Evolutionary conservation across 2,797 vertebrate genomes (phyloP).

Genomic region (Lacerta viridis): DNA sequence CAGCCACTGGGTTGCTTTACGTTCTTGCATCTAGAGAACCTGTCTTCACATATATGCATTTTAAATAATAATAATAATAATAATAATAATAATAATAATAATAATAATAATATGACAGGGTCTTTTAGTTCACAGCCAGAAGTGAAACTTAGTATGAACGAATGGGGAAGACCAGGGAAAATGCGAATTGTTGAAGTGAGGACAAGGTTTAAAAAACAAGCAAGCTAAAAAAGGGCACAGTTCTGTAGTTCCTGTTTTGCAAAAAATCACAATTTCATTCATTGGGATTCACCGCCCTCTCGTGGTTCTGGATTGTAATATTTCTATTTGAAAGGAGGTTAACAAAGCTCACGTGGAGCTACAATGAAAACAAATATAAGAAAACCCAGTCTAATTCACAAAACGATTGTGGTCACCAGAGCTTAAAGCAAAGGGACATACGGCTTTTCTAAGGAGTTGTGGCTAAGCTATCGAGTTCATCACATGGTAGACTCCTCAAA

Average conservation of each 20-base stretch:
- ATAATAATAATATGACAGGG: neutral
- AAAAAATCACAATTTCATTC: constrained; percentile 46
- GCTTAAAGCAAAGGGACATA: neutral
- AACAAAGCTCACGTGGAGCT: neutral
- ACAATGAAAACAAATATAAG: neutral
- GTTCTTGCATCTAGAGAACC: constrained; percentile 31
- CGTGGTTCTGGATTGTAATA: constrained; percentile 75
- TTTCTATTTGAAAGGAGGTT: constrained; percentile 17
- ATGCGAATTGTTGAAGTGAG: neutral
- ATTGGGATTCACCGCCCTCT: constrained; percentile 79
- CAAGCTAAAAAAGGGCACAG: constrained; percentile 27
- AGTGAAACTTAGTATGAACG: constrained; percentile 30
- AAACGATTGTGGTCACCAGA: neutral
- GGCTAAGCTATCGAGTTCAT: neutral
- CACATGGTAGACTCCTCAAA: neutral
- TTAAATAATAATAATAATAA: neutral
- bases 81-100: neutral
- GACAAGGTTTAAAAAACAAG: neutral
- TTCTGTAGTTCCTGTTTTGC: neutral
- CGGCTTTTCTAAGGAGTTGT: neutral
- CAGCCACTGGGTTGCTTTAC: neutral
- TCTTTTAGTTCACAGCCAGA: constrained; percentile 23
- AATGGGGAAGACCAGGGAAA: constrained; percentile 20
- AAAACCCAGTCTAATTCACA: neutral
- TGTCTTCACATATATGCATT: neutral